Base-by-base conservation (phyloP, 2,797 vertebrate genomes). In the Acanthurus tractus region DNA sequence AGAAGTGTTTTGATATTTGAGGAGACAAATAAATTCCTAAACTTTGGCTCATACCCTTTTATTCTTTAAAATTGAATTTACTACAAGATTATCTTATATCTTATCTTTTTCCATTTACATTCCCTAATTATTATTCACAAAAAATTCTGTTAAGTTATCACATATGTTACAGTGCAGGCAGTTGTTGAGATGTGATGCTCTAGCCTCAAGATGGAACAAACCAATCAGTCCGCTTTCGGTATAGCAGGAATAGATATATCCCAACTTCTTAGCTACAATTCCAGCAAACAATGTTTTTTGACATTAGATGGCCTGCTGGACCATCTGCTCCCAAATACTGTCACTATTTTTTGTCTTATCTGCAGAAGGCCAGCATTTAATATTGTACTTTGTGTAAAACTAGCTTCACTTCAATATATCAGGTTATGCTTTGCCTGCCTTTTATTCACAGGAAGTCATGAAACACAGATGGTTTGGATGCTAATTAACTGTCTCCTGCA, bases 401-500 rank as follows among this genome's bases (percentile, higher is more conserved):
- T 11, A 42, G 45, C 22, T 36, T 76, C 23, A 58, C 78, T 78
- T 85, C 67, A 54, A 38, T 79, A n/a, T 4, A 75, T 73, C 42
- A 66, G 50, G 13, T 79, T 57, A 74, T 54, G 58, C 81, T 59
- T 78, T 15, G 11, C 54, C 68, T 52, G 45, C 29, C 22, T 75
- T 74, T 76, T 79, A 81, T 85, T 83, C 6, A 34, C 59, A 42
- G 29, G 45, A 75, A 70, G 70, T 18, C 57, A 63, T 65, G 40
- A 78, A 64, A 78, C 65, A 74, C 56, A 42, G 74, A 63, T 34
- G 61, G 36, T 40, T 45, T 76, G 55, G 78, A 81, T 78, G 61
- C 61, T 72, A 89, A 89, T 83, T 76, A 84, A 80, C 71, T 17
- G 25, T 80, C 78, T 74, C 0, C 9, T 74, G 76, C 66, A 67